These are phyloP conservation scores for Cochlearius cochlearius DNA, from an alignment of 2,113 vertebrate genomes.

Conservation along the genomic window DNA sequence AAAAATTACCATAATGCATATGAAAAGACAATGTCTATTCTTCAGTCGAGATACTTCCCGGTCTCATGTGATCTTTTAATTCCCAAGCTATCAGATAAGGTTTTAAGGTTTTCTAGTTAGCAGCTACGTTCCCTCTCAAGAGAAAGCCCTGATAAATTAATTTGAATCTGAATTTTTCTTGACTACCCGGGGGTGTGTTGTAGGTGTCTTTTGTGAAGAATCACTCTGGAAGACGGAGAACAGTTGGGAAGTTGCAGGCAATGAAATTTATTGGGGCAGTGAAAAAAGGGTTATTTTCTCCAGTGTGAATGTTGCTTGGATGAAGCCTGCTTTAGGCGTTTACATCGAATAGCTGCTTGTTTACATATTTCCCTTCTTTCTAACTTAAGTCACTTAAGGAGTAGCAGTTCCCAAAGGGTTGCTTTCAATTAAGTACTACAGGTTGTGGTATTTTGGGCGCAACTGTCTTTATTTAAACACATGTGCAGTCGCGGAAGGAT, in stretches of 20 bases:
- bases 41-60: background rate
- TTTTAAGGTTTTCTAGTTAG: background rate
- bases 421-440: background rate
- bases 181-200: background rate
- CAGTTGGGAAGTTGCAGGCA: background rate
- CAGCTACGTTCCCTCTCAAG: slow-evolving; percentile 1
- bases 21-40: slow-evolving; percentile 4
- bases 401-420: background rate
- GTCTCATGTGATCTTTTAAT: slow-evolving; percentile 5
- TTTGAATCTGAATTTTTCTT: background rate
- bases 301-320: background rate
- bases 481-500: background rate
- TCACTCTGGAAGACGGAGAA: background rate
- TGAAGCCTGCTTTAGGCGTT: background rate
- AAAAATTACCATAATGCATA: background rate
- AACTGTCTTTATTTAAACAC: background rate
- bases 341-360: background rate
- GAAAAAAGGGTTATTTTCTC: background rate
- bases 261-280: background rate
- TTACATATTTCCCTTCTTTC: slow-evolving; percentile 27
- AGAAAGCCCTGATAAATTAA: background rate
- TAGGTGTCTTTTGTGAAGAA: background rate
- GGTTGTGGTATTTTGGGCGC: background rate
- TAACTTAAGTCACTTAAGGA: background rate
- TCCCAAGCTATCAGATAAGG: background rate